Percentiles rank a stretch among this genome's conserved stretches.
Conservation (phyloP, 2,888 invertebrate genomes). For the Gibbula magus region DNA sequence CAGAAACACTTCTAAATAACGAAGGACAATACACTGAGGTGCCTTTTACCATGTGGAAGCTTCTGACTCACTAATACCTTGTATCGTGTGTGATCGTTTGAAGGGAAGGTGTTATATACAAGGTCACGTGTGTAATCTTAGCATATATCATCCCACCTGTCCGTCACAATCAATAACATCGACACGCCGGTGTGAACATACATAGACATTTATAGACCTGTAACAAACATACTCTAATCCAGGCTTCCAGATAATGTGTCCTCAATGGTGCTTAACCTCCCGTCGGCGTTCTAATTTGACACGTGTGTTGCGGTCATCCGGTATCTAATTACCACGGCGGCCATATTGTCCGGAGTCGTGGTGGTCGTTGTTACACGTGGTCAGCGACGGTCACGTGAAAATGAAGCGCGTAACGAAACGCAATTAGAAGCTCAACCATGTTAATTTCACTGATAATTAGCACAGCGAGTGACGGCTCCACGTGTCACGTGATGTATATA, state of each 20-base stretch:
- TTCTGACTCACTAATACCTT: background rate
- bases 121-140: too few relatives aligned
- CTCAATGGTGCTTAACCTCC: background rate
- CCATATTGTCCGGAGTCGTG: background rate
- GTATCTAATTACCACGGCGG: constrained; percentile 2
- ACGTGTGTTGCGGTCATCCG: background rate
- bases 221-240: background rate
- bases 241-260: background rate
- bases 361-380: background rate
- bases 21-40: too few relatives aligned
- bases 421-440: background rate
- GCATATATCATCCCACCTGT: background rate
- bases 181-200: background rate
- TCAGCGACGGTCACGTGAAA: background rate
- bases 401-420: background rate
- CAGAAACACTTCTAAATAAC: too few relatives aligned
- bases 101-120: background rate
- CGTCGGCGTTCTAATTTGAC: constrained; percentile 9
- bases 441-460: constrained; percentile 12
- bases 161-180: background rate
- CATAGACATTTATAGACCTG: background rate
- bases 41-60: too few relatives aligned
- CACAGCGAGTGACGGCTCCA: background rate
- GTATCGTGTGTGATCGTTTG: background rate
- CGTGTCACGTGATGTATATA: background rate